phyloP scores from a whole-genome alignment of 2,888 invertebrate species.

The Crepidodera aurea region DNA sequence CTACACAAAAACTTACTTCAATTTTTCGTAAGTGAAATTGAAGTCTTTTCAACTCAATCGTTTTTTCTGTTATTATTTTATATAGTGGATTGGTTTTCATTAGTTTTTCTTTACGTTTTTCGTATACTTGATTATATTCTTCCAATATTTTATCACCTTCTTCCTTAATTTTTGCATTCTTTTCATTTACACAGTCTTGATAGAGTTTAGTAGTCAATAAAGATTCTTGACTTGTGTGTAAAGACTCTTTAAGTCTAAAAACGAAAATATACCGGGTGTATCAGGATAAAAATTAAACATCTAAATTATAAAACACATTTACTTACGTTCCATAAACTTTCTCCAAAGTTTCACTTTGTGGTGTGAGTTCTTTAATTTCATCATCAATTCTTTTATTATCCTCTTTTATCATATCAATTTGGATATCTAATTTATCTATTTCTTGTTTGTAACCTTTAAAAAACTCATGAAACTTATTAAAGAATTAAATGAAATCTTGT shows the following conservation, averaged over 20 bases:
- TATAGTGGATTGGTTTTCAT: conserved; percentile 28
- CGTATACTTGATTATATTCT: conserved; percentile 14
- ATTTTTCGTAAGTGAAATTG: conserved; percentile 26
- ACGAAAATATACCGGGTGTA: neutral
- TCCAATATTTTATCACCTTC: conserved; percentile 19
- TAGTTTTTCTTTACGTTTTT: conserved; percentile 25
- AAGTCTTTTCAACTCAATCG: conserved; percentile 19
- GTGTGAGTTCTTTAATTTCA: conserved; percentile 25
- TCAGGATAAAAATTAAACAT: too few species aligned
- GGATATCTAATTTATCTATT: conserved; percentile 25
- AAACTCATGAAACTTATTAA: too few species aligned
- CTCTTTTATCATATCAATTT: conserved; percentile 21
- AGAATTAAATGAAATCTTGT: neutral
- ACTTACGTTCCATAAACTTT: conserved; percentile 29
- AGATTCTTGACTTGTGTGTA: conserved; percentile 23
- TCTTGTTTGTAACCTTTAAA: conserved; percentile 30
- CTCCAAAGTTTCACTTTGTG: conserved; percentile 23
- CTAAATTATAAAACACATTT: neutral
- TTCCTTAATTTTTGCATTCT: conserved; percentile 25
- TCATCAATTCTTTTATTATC: conserved; percentile 27
- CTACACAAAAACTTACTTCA: too few species aligned
- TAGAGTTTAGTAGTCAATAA: conserved; percentile 22
- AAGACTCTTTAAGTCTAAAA: conserved; percentile 26
- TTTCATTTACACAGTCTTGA: conserved; percentile 22
- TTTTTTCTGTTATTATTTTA: conserved; percentile 30